These are phyloP conservation scores for Lordiphosa collinella DNA, from an alignment of 1,140 invertebrate genomes.

Conservation along the genomic window DNA sequence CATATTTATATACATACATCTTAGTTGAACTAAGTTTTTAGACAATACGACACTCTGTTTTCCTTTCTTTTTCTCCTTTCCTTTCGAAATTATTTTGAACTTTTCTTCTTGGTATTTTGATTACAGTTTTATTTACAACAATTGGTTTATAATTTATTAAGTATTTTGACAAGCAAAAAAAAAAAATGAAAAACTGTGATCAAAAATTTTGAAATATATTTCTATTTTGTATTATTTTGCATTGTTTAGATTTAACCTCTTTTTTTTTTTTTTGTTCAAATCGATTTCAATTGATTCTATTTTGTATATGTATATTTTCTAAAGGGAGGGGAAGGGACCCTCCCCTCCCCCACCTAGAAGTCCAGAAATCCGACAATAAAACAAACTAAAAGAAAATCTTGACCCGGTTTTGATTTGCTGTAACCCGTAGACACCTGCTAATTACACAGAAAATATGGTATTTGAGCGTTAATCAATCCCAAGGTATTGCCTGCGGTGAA, in stretches of 20 bases:
- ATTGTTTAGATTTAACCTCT: conserved; percentile 20
- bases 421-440: background rate
- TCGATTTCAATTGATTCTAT: too few relatives aligned
- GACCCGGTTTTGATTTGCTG: background rate
- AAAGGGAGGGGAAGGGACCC: too few relatives aligned
- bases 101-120: conserved; percentile 49
- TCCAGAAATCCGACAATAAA: conserved; percentile 49
- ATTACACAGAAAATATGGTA: conserved; percentile 3
- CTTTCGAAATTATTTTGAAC: conserved; percentile 2
- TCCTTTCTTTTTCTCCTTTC: conserved; percentile 2
- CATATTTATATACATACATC: conserved; percentile 24
- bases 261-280: conserved; percentile 18
- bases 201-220: conserved; percentile 17
- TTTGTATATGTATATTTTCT: too few relatives aligned
- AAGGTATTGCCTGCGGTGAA: conserved; percentile 56
- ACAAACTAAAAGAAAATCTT: conserved; percentile 26
- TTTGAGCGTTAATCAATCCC: conserved; percentile 31
- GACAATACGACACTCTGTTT: conserved; percentile 4
- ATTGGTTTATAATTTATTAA: conserved; percentile 52
- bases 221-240: conserved; percentile 53
- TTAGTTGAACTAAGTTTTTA: conserved; percentile 55
- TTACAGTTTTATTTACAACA: conserved; percentile 58
- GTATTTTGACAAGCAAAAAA: conserved; percentile 37
- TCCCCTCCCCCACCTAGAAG: conserved; percentile 3
- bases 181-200: conserved; percentile 52